Conservation (phyloP, 1,140 invertebrate species). For the Limonius californicus region DNA sequence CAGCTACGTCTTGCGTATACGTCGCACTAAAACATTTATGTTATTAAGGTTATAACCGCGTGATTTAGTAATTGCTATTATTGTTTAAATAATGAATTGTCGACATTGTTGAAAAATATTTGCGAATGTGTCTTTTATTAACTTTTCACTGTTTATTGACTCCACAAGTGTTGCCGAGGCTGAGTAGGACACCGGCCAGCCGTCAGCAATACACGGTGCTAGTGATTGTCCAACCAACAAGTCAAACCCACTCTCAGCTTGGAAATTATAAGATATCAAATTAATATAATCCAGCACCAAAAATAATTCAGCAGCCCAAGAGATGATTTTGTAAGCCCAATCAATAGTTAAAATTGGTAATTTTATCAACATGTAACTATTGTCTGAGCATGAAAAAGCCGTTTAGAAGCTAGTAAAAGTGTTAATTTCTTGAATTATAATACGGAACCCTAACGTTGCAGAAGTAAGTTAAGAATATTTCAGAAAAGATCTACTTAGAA, state of each 20-base stretch:
- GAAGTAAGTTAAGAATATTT: too few relatives aligned
- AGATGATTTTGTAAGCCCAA: too few relatives aligned
- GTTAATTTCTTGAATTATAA: too few relatives aligned
- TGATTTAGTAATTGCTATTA: slow-evolving; percentile 32
- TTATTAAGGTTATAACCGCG: slow-evolving; percentile 20
- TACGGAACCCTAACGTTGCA: too few relatives aligned
- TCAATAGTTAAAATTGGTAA: too few relatives aligned
- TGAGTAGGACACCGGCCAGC: slow-evolving; percentile 16
- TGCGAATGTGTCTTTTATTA: slow-evolving; percentile 17
- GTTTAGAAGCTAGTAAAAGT: too few relatives aligned
- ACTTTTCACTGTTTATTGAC: slow-evolving; percentile 30
- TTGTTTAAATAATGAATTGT: slow-evolving; percentile 33
- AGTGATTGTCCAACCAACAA: slow-evolving; percentile 34
- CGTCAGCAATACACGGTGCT: slow-evolving; percentile 30
- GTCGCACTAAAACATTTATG: slow-evolving; percentile 39
- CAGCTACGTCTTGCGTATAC: slow-evolving; percentile 36
- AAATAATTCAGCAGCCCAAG: too few relatives aligned
- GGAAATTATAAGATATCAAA: too few relatives aligned
- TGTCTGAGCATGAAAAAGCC: too few relatives aligned
- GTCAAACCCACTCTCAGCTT: slow-evolving; percentile 15
- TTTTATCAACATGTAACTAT: too few relatives aligned
- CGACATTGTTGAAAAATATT: slow-evolving; percentile 30
- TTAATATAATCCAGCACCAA: too few relatives aligned
- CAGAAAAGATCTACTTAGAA: too few relatives aligned
- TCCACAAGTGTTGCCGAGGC: slow-evolving; percentile 29